Evolutionary conservation across 2,113 vertebrate species (phyloP).

Genomic region (Odontesthes bonariensis): DNA sequence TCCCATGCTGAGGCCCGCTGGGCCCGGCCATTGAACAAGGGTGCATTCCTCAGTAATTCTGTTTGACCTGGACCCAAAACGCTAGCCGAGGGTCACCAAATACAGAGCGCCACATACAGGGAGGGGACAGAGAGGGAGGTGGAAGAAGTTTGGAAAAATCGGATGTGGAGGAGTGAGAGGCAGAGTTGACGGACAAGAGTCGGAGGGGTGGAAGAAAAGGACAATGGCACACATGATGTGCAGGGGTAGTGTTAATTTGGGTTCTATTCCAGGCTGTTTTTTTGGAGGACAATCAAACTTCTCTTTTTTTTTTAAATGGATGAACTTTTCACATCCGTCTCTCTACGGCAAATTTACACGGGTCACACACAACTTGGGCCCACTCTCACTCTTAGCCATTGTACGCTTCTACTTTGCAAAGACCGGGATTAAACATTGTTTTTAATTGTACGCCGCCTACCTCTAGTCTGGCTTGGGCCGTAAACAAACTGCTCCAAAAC

Average conservation of each 20-base stretch:
- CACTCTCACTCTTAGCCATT: too few relatives aligned
- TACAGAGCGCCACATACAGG: constrained; percentile 48
- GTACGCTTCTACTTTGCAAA: too few relatives aligned
- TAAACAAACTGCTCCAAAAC: too few relatives aligned
- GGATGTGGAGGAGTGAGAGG: constrained; percentile 54
- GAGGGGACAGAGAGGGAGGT: constrained; percentile 29
- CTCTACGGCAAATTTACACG: too few relatives aligned
- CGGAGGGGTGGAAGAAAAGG: constrained; percentile 13
- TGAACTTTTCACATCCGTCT: too few relatives aligned
- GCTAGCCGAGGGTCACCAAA: constrained; percentile 56
- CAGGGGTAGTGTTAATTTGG: constrained; percentile 14
- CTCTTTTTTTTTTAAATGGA: too few relatives aligned
- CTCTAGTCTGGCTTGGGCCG: too few relatives aligned
- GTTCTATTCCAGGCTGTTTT: neutral
- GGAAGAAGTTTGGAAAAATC: constrained; percentile 34
- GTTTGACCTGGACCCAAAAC: constrained; percentile 79
- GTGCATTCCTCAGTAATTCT: constrained; percentile 84
- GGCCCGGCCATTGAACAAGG: constrained; percentile 59
- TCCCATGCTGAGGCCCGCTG: constrained; percentile 73
- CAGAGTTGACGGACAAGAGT: constrained; percentile 26
- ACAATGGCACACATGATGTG: constrained; percentile 21
- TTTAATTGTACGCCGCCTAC: too few relatives aligned
- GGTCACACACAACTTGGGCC: too few relatives aligned
- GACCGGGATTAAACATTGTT: too few relatives aligned
- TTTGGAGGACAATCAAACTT: constrained; percentile 6